Conservation (phyloP, 2,888 invertebrate species). For the Drosophila pseudotakahashii region DNA sequence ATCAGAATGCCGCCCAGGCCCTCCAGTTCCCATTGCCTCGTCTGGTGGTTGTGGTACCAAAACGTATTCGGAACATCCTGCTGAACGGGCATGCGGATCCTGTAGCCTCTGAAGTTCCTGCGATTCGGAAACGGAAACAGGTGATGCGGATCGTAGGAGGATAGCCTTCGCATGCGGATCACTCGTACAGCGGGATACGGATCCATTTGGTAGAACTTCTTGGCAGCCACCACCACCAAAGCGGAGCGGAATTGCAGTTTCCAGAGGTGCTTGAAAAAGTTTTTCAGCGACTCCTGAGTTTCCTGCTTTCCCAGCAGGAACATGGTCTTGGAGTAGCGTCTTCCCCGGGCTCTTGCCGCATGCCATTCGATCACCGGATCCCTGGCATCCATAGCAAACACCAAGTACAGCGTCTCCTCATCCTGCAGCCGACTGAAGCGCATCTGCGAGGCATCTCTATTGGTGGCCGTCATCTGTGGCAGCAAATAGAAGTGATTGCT, state of each 20-base stretch:
- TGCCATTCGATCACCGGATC: slow-evolving; percentile 52
- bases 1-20: slow-evolving; percentile 62
- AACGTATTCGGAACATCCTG: slow-evolving; percentile 64
- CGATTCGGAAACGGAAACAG: slow-evolving; percentile 52
- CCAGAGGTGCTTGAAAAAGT: slow-evolving; percentile 61
- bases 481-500: slow-evolving; percentile 46
- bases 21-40: slow-evolving; percentile 32
- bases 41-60: slow-evolving; percentile 38
- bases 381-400: slow-evolving; percentile 46
- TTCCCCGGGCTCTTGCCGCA: slow-evolving; percentile 35
- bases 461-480: slow-evolving; percentile 46
- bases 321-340: slow-evolving; percentile 55
- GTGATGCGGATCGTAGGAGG: slow-evolving; percentile 13
- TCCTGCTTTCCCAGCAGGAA: slow-evolving; percentile 41
- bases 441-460: background rate
- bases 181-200: slow-evolving; percentile 66
- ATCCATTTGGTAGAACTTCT: slow-evolving; percentile 58
- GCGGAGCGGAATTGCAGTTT: slow-evolving; percentile 56
- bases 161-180: slow-evolving; percentile 7
- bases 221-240: slow-evolving; percentile 48
- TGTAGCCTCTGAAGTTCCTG: slow-evolving; percentile 53
- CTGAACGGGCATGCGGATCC: slow-evolving; percentile 64
- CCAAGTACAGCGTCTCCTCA: slow-evolving; percentile 46
- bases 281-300: background rate
- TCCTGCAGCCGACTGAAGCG: slow-evolving; percentile 20